Evolutionary conservation across 2,888 invertebrate genomes (phyloP).

Genomic region (Omphaloscelis lunosa): DNA sequence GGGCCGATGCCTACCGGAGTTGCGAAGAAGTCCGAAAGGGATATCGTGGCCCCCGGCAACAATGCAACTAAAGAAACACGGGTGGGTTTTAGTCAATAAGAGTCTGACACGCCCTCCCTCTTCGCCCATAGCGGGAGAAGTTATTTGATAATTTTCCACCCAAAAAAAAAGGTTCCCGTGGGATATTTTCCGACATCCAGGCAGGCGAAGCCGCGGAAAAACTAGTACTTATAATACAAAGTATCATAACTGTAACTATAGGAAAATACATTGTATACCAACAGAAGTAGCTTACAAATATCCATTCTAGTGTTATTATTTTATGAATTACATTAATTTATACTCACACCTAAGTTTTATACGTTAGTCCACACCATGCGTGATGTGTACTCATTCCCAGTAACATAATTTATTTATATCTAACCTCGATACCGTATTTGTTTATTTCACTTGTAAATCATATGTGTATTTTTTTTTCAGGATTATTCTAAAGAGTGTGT

Average conservation of each 20-base stretch:
- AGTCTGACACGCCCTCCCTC: no score
- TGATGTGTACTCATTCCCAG: constrained; percentile 49
- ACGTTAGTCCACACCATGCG: constrained; percentile 38
- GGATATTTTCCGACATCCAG: no score
- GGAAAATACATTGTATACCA: neutral
- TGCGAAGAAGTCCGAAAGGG: no score
- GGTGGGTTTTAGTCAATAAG: no score
- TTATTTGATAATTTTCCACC: no score
- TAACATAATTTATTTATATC: constrained; percentile 60
- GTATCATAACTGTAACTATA: neutral
- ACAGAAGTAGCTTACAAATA: neutral
- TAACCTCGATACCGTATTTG: constrained; percentile 57
- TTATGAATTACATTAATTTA: constrained; percentile 30
- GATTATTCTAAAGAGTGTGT: constrained; percentile 99
- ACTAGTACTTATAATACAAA: neutral
- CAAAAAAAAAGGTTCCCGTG: no score
- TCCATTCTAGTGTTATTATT: constrained; percentile 21
- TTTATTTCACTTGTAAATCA: constrained; percentile 60
- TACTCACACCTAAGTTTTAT: constrained; percentile 16
- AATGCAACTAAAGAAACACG: no score
- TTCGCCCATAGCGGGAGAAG: no score
- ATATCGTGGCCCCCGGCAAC: no score
- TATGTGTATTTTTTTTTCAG: constrained; percentile 91
- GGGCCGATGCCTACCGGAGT: no score
- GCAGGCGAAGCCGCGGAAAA: no score